Conservation (phyloP, 2,888 invertebrate species). For the Apoda limacodes region DNA sequence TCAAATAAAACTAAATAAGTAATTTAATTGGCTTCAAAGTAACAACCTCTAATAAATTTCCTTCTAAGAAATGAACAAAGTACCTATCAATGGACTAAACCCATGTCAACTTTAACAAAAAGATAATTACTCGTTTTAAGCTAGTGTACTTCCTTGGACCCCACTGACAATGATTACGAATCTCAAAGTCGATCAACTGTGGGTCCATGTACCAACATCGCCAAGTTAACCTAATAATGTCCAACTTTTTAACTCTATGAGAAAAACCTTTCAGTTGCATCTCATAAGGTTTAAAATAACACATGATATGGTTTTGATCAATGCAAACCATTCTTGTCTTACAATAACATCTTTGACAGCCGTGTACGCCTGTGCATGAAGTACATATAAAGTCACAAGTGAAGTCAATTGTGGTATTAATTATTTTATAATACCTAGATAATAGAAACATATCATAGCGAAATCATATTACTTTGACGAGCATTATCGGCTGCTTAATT, state of each 20-base stretch:
- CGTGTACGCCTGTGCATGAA: constrained; percentile 34
- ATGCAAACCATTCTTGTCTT: too few species aligned
- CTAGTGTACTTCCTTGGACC: constrained; percentile 46
- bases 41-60: too few species aligned
- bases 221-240: constrained; percentile 13
- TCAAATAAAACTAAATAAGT: constrained; percentile 4
- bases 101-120: too few species aligned
- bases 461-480: too few species aligned
- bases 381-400: constrained; percentile 45
- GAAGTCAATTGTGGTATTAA: too few species aligned
- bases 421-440: too few species aligned
- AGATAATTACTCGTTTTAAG: constrained; percentile 41
- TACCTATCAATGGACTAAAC: too few species aligned
- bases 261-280: constrained; percentile 17
- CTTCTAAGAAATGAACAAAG: too few species aligned
- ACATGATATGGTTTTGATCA: too few species aligned
- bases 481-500: too few species aligned
- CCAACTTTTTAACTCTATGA: constrained; percentile 13
- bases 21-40: constrained; percentile 5
- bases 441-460: too few species aligned
- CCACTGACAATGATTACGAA: constrained; percentile 50
- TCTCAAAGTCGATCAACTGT: constrained; percentile 55
- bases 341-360: constrained; percentile 64
- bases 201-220: constrained; percentile 33
- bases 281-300: constrained; percentile 28